A percentile compares a stretch with the other conserved stretches of the same genome.
These are phyloP conservation scores for Prenolepis imparis DNA, from an alignment of 2,888 invertebrate genomes.

Conservation along the genomic window DNA sequence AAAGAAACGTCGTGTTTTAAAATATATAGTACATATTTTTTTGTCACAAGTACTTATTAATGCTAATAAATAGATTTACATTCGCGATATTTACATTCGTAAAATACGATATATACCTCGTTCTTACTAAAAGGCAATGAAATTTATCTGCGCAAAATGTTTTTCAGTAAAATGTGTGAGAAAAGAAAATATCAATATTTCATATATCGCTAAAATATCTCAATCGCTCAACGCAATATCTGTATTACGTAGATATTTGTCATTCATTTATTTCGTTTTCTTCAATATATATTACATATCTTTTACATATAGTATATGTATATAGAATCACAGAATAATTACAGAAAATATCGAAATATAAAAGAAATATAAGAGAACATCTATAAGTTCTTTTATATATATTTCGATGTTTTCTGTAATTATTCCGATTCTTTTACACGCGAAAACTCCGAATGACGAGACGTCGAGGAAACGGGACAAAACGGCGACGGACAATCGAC, in stretches of 20 bases:
- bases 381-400: background rate
- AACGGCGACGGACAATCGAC: slow-evolving; percentile 36
- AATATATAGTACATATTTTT: slow-evolving; percentile 12
- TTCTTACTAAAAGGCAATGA: slow-evolving; percentile 6
- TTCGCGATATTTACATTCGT: background rate
- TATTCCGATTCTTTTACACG: slow-evolving; percentile 6
- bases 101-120: background rate
- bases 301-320: too few species aligned
- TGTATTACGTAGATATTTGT: background rate
- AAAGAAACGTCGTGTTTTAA: background rate
- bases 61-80: background rate
- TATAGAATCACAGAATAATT: too few species aligned
- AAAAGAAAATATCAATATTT: slow-evolving; percentile 7
- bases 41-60: slow-evolving; percentile 22
- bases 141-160: background rate
- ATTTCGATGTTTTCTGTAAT: background rate
- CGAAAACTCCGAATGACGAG: slow-evolving; percentile 20
- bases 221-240: background rate
- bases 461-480: slow-evolving; percentile 7
- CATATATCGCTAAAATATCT: background rate
- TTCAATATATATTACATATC: too few species aligned
- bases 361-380: too few species aligned
- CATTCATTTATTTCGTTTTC: background rate
- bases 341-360: too few species aligned
- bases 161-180: background rate